A percentile compares a stretch with the other conserved stretches of the same genome.
Evolutionary conservation across 2,797 vertebrate genomes (phyloP).

Genomic region (Crocidura indochinensis): DNA sequence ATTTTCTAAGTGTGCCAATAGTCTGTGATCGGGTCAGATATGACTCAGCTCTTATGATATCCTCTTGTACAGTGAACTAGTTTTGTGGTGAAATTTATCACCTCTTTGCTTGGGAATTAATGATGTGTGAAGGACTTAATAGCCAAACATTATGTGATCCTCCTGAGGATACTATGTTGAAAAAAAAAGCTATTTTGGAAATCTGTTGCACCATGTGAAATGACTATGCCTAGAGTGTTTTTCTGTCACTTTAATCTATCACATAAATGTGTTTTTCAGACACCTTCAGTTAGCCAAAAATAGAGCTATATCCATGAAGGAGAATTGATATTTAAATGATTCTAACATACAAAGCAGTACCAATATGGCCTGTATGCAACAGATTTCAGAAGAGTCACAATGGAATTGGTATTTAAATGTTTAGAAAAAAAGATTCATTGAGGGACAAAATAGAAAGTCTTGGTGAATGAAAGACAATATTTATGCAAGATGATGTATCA

Average conservation of each 20-base stretch:
- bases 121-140: constrained; percentile 77
- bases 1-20: not conserved
- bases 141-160: constrained; percentile 39
- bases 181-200: constrained; percentile 76
- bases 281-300: constrained; percentile 69
- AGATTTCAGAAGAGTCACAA: not conserved
- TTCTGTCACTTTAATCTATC: constrained; percentile 76
- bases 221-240: constrained; percentile 70
- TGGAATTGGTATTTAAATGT: not conserved
- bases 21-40: constrained; percentile 6
- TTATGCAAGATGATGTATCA: not conserved
- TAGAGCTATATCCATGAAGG: constrained; percentile 41
- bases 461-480: not conserved
- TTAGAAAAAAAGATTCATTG: not conserved
- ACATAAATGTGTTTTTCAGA: constrained; percentile 77
- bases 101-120: constrained; percentile 68
- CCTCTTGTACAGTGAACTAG: not conserved
- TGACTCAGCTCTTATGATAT: constrained; percentile 4
- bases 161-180: constrained; percentile 53
- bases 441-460: not conserved
- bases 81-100: constrained; percentile 66
- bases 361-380: not conserved
- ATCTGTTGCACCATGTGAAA: constrained; percentile 69
- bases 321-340: constrained; percentile 64
- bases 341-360: not conserved